Evolutionary conservation across 2,888 invertebrate species (phyloP), one percentile per base, ranked within the genome.

Genomic region (Zaprionus lineosus): DNA sequence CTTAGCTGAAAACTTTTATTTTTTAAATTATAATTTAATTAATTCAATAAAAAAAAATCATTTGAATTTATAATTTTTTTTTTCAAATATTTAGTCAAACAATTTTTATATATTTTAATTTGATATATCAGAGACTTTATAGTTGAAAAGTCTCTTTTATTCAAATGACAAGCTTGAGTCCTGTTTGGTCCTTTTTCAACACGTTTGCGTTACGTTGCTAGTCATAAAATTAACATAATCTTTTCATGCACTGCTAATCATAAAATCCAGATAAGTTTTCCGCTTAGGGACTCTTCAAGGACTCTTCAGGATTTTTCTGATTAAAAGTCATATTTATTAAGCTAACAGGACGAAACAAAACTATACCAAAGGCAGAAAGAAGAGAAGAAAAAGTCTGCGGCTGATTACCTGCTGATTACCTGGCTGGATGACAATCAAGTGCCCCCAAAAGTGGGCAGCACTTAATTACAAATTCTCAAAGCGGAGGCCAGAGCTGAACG

Each of bases 401-500:
- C 37, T 64, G 65, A 64, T 64, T 64, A 64, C 55, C 65, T 64
- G 50, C 40, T 53, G 11, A 12, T n/a, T n/a, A n/a, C n/a, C n/a
- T n/a, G 19, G 15, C 14, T 18, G 24, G 31, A 40, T 24, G 46
- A 39, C 28, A 70, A 52, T 33, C 28, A 70, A 52, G 28, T 24
- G 15, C 11, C 29, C 33, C 29, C 41, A 19, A 36, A 47, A 51
- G 64, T 39, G 48, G 51, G 43, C 37, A 26, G 59, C 55, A 48
- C 55, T 65, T 71, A 55, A 71, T 69, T 64, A 65, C 59, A 56
- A 64, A 70, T 53, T 50, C 37, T 4, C 47, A 15, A 63, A 16
- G 37, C 26, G n/a, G 12, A 39, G 26, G 31, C 60, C 24, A 29
- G 29, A 40, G 34, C 28, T 29, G 53, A 41, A 29, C 14, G 28